A percentile compares a stretch with the other conserved stretches of the same genome.
phyloP scores from a whole-genome alignment of 2,888 invertebrate species.

The Eupithecia abbreviata region DNA sequence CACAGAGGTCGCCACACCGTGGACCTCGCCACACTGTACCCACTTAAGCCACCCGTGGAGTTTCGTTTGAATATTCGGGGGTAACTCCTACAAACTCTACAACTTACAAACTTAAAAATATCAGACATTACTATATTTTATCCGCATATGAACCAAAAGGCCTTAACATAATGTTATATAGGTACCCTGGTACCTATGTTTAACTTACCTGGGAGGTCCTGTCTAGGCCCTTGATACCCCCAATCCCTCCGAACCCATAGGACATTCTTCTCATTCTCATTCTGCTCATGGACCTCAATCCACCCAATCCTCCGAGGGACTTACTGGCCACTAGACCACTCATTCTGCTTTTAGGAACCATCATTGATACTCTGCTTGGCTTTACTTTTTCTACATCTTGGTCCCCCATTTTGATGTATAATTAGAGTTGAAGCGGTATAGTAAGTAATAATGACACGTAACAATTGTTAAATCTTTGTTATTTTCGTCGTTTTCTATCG shows the following conservation, averaged over 20 bases:
- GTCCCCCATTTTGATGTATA: constrained; percentile 35
- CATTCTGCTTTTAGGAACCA: too few species aligned
- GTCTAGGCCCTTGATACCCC: constrained; percentile 62
- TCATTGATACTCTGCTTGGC: constrained; percentile 57
- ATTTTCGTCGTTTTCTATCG: background rate
- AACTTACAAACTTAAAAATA: too few species aligned
- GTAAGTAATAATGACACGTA: background rate
- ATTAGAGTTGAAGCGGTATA: background rate
- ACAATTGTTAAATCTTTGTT: background rate
- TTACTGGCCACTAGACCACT: too few species aligned
- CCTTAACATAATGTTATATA: background rate
- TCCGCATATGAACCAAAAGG: too few species aligned
- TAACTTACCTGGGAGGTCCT: constrained; percentile 62
- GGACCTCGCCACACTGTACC: too few species aligned
- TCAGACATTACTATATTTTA: too few species aligned
- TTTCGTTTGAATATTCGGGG: too few species aligned
- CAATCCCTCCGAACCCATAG: constrained; percentile 64
- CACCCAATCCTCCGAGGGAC: background rate
- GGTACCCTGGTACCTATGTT: background rate
- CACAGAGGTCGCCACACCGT: too few species aligned
- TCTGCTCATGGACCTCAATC: constrained; percentile 61
- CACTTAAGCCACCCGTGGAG: too few species aligned
- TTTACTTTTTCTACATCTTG: constrained; percentile 20
- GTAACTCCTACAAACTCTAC: too few species aligned
- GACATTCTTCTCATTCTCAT: constrained; percentile 61